Conservation (phyloP, 2,113 vertebrate species). For the Syngnathus typhle region DNA sequence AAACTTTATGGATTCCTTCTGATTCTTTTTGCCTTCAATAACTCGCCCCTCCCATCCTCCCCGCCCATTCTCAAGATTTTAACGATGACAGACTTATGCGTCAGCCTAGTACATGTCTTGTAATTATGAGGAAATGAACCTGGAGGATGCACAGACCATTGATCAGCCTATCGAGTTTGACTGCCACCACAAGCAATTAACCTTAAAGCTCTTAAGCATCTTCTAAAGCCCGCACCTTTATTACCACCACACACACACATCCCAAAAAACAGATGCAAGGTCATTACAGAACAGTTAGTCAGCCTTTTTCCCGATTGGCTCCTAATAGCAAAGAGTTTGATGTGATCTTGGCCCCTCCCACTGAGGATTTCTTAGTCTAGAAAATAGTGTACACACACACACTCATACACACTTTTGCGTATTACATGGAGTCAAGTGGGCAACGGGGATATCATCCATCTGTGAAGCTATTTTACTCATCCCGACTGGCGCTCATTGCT, state of each 20-base stretch:
- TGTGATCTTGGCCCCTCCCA: constrained; percentile 14
- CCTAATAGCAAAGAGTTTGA: constrained; percentile 7
- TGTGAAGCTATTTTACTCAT: constrained; percentile 43
- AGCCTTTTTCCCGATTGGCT: constrained; percentile 24
- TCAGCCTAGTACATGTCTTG: constrained; percentile 64
- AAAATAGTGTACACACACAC: constrained; percentile 31
- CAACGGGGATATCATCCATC: constrained; percentile 49
- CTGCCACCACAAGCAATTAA: constrained; percentile 75
- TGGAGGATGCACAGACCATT: constrained; percentile 68
- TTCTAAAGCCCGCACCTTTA: constrained; percentile 50
- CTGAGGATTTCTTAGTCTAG: constrained; percentile 17
- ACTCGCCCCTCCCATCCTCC: constrained; percentile 23
- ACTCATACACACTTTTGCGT: constrained; percentile 38
- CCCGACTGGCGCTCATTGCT: constrained; percentile 25
- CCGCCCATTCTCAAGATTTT: constrained; percentile 61
- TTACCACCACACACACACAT: constrained; percentile 12
- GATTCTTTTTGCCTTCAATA: constrained; percentile 49
- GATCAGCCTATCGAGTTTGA: constrained; percentile 74
- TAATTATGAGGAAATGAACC: constrained; percentile 76
- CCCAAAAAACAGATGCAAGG: constrained; percentile 36
- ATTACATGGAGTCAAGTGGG: constrained; percentile 18
- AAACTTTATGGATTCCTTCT: constrained; percentile 32
- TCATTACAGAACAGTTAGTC: constrained; percentile 42
- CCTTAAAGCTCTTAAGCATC: constrained; percentile 60
- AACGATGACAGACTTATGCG: constrained; percentile 71